Percentiles rank a stretch among this genome's conserved stretches.
Conservation (phyloP, 2,797 vertebrate species). For the Nannoperca australis region DNA sequence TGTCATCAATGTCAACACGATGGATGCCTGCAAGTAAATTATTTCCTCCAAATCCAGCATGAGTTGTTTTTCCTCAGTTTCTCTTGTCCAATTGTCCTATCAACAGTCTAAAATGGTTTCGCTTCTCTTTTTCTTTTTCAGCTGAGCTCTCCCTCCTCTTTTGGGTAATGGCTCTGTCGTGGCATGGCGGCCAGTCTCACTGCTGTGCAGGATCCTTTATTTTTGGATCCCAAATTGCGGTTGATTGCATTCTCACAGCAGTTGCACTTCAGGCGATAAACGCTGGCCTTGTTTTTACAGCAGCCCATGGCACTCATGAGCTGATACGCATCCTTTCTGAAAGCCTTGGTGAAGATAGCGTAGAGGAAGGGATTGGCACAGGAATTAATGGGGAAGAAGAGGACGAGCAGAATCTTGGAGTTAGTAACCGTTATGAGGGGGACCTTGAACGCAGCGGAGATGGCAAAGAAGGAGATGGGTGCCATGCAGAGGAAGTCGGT, state of each 20-base stretch:
- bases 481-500: slow-evolving; percentile 94
- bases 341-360: slow-evolving; percentile 91
- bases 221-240: slow-evolving; percentile 66
- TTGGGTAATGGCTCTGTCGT: slow-evolving; percentile 40
- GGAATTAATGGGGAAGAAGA: slow-evolving; percentile 93
- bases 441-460: slow-evolving; percentile 92
- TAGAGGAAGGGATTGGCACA: slow-evolving; percentile 94
- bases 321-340: slow-evolving; percentile 88
- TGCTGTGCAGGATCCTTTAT: slow-evolving; percentile 61
- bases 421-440: slow-evolving; percentile 94
- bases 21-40: neutral
- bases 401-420: slow-evolving; percentile 92
- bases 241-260: slow-evolving; percentile 79
- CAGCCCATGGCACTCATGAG: slow-evolving; percentile 88
- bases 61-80: neutral
- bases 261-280: slow-evolving; percentile 85
- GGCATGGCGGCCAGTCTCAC: slow-evolving; percentile 68
- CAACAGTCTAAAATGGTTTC: neutral
- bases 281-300: slow-evolving; percentile 84
- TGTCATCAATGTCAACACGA: neutral
- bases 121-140: neutral
- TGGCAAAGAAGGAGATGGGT: slow-evolving; percentile 93
- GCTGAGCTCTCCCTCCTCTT: slow-evolving; percentile 44
- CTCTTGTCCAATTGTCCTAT: neutral
- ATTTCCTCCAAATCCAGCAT: neutral